These are phyloP conservation scores for Caiman crocodilus DNA, from an alignment of 2,797 vertebrate genomes.

Conservation along the genomic window DNA sequence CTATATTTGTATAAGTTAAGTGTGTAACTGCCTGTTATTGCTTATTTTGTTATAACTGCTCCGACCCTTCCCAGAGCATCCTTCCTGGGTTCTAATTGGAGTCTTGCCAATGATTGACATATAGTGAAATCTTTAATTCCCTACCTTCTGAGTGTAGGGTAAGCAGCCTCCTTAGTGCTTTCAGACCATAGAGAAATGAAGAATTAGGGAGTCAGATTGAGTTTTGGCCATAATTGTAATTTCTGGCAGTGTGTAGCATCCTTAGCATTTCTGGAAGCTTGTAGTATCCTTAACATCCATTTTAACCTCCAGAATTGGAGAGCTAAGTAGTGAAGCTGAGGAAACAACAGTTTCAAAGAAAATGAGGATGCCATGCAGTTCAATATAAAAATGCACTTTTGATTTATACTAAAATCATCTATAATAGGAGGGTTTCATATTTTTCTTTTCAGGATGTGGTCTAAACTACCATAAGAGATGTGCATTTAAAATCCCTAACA, in stretches of 20 bases:
- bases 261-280: background rate
- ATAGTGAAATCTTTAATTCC: background rate
- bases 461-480: conserved; percentile 98
- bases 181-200: background rate
- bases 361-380: background rate
- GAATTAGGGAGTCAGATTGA: background rate
- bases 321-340: conserved; percentile 1
- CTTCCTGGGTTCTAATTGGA: background rate
- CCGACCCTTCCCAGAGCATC: background rate
- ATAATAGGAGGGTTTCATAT: conserved; percentile 6
- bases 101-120: background rate
- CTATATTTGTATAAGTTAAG: background rate
- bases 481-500: conserved; percentile 98
- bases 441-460: conserved; percentile 89
- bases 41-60: background rate
- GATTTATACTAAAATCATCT: background rate
- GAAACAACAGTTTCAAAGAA: background rate
- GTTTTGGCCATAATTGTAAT: rapidly evolving
- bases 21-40: background rate
- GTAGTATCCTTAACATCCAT: background rate
- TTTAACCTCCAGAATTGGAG: background rate
- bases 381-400: background rate
- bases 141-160: background rate
- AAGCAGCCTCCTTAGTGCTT: background rate
- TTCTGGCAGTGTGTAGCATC: background rate